Conservation (phyloP, 2,113 vertebrate species). For the Polyodon spathula region DNA sequence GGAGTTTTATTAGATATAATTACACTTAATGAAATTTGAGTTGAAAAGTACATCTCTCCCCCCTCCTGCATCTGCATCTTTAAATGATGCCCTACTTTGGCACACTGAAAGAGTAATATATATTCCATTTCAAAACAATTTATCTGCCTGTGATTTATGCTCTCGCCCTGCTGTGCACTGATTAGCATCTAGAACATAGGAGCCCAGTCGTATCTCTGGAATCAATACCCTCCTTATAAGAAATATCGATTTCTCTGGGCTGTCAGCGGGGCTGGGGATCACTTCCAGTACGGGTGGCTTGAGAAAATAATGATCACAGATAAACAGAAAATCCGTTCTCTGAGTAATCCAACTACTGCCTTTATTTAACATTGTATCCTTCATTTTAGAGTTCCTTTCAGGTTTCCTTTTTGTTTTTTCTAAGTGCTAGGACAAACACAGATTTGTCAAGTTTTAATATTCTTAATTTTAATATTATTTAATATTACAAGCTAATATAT, state of each 20-base stretch:
- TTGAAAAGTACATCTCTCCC: background rate
- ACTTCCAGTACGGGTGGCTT: background rate
- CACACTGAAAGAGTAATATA: background rate
- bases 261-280: background rate
- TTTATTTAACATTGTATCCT: no score
- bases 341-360: no score
- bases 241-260: background rate
- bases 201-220: background rate
- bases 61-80: background rate
- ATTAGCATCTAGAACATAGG: background rate
- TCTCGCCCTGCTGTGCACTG: background rate
- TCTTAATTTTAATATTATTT: no score
- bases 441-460: no score
- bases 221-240: constrained; percentile 4
- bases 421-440: no score
- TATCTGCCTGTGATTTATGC: background rate
- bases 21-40: background rate
- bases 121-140: constrained; percentile 3
- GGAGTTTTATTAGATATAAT: background rate
- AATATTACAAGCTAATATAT: no score
- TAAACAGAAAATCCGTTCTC: background rate
- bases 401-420: background rate
- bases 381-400: no score
- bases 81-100: background rate
- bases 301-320: background rate